Percentiles rank a stretch among this genome's conserved stretches.
phyloP scores from a whole-genome alignment of 2,888 invertebrate species.

The Sinelater perroti region DNA sequence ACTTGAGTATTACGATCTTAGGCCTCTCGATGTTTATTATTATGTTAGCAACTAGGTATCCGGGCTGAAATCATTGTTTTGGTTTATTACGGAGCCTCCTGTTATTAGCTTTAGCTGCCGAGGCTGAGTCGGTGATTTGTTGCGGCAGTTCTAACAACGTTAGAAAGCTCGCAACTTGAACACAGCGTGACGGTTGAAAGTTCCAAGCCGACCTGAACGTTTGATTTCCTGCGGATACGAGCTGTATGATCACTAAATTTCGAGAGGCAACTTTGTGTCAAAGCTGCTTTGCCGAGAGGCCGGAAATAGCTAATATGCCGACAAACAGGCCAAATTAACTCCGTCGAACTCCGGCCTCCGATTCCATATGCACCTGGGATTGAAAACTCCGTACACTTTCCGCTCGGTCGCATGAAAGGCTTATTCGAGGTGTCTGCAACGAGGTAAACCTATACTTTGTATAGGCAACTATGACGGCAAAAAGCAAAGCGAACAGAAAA shows the following conservation, averaged over 20 bases:
- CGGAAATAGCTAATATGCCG: constrained; percentile 33
- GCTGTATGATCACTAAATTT: constrained; percentile 29
- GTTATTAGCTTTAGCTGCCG: too few species aligned
- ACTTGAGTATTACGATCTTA: constrained; percentile 3
- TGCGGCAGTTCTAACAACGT: too few species aligned
- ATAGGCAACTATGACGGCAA: too few species aligned
- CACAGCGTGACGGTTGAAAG: too few species aligned
- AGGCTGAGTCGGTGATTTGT: too few species aligned
- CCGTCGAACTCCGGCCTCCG: constrained; percentile 21
- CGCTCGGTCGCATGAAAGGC: constrained; percentile 8
- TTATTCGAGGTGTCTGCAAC: constrained; percentile 16
- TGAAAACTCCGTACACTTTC: constrained; percentile 21
- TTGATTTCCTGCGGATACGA: constrained; percentile 23
- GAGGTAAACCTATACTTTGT: constrained; percentile 6
- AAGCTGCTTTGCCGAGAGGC: constrained; percentile 25
- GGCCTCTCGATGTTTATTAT: neutral
- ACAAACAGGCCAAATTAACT: constrained; percentile 33
- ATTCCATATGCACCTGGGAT: constrained; percentile 28
- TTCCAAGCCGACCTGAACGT: constrained; percentile 22
- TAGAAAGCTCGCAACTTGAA: constrained; percentile 6
- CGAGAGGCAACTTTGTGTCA: constrained; percentile 30
- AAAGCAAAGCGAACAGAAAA: too few species aligned
- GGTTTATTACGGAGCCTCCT: too few species aligned
- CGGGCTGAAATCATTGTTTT: too few species aligned
- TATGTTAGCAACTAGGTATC: too few species aligned